phyloP scores from a whole-genome alignment of 2,888 invertebrate genomes.

The Pasiphila rectangulata region DNA sequence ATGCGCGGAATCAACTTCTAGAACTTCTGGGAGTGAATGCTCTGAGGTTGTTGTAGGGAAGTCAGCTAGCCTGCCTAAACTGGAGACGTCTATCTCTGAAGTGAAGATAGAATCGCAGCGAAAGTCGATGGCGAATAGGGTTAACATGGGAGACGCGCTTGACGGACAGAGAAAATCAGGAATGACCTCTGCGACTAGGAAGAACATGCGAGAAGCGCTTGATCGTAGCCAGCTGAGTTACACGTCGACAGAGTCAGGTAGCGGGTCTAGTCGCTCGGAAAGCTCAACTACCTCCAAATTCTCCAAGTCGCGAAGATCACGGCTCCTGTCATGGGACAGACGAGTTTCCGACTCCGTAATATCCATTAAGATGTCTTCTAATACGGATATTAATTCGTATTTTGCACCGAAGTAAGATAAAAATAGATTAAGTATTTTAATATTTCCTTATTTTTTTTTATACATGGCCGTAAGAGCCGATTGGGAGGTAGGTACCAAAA shows the following conservation, averaged over 20 bases:
- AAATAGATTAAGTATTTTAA: constrained; percentile 36
- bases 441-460: no score
- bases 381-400: constrained; percentile 49
- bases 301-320: constrained; percentile 40
- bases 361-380: constrained; percentile 33
- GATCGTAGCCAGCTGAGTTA: constrained; percentile 37
- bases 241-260: constrained; percentile 49
- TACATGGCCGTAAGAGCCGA: no score
- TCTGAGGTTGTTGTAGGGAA: constrained; percentile 22
- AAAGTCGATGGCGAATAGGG: no score
- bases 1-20: no score
- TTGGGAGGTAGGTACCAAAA: no score
- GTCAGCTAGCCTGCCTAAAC: constrained; percentile 56
- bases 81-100: constrained; percentile 62
- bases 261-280: constrained; percentile 41
- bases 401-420: constrained; percentile 36
- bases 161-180: background rate
- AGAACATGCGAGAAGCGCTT: background rate
- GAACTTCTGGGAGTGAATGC: no score
- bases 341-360: background rate
- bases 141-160: background rate
- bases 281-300: constrained; percentile 54
- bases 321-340: background rate
- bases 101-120: constrained; percentile 45
- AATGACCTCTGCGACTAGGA: background rate